Conservation (phyloP, 1,140 invertebrate species). For the Limonius californicus region DNA sequence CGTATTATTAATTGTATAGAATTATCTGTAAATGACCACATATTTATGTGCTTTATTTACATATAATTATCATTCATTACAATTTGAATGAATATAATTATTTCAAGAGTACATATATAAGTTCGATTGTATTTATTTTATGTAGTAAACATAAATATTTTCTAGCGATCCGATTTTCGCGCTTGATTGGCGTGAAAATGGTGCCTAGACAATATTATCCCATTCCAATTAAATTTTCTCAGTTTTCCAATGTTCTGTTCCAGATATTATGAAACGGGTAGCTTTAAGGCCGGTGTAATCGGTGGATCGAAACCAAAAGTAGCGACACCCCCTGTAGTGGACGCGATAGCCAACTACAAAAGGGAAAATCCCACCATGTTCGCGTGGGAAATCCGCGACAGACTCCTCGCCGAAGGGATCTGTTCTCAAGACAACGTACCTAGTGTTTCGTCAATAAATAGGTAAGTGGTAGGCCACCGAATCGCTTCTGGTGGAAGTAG, state of each 20-base stretch:
- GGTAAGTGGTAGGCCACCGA: conserved; percentile 92
- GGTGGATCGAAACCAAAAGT: conserved; percentile 99
- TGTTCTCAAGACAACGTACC: conserved; percentile 99
- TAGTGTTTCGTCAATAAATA: conserved; percentile 98
- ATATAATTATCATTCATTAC: too few species aligned
- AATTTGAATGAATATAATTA: too few species aligned
- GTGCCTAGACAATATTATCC: neutral
- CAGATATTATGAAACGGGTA: conserved; percentile 98
- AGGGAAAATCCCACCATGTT: conserved; percentile 99
- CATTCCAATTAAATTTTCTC: neutral
- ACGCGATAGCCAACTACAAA: conserved; percentile 98
- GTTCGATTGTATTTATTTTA: too few species aligned
- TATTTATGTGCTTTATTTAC: too few species aligned
- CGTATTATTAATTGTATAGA: too few species aligned
- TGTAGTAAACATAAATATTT: too few species aligned
- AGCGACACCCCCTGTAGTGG: conserved; percentile 96
- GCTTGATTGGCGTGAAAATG: too few species aligned
- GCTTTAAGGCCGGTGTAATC: conserved; percentile 98
- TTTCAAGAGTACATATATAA: too few species aligned
- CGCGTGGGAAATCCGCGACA: conserved; percentile 98
- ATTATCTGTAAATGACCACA: too few species aligned
- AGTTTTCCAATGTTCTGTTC: conserved; percentile 29
- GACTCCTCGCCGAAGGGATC: conserved; percentile 92
- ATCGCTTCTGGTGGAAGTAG: conserved; percentile 44
- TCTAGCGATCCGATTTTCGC: too few species aligned